Conservation (phyloP, 2,888 invertebrate species). For the Sylvicola cinctus region DNA sequence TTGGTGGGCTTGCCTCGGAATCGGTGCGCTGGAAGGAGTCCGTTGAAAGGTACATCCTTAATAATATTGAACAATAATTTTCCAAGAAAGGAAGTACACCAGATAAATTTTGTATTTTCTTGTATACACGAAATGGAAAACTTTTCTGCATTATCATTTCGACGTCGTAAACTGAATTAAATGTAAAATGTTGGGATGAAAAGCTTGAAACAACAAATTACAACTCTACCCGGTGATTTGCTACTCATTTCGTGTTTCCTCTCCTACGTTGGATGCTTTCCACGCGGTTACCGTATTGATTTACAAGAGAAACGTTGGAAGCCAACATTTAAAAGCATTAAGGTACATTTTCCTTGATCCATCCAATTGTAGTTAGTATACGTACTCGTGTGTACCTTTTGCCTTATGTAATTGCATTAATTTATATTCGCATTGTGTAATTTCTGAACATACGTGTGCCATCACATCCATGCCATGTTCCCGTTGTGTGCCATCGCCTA, state of each 20-base stretch:
- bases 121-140: no score
- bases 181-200: no score
- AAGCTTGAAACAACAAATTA: constrained; percentile 47
- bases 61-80: no score
- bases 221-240: constrained; percentile 75
- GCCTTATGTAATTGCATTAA: no score
- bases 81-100: no score
- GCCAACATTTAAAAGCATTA: constrained; percentile 48
- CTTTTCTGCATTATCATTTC: no score
- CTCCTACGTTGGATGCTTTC: constrained; percentile 88
- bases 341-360: constrained; percentile 26
- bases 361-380: no score
- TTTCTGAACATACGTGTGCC: neutral
- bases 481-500: constrained; percentile 9
- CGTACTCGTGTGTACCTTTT: no score
- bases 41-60: constrained; percentile 27
- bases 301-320: constrained; percentile 62
- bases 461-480: constrained; percentile 1
- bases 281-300: constrained; percentile 57
- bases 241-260: constrained; percentile 79
- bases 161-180: no score
- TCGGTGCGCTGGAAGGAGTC: constrained; percentile 65
- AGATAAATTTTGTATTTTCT: constrained; percentile 1
- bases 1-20: constrained; percentile 83
- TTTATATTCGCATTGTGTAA: neutral